Base-by-base conservation (phyloP, 2,888 invertebrate genomes). In the Oligia latruncula region DNA sequence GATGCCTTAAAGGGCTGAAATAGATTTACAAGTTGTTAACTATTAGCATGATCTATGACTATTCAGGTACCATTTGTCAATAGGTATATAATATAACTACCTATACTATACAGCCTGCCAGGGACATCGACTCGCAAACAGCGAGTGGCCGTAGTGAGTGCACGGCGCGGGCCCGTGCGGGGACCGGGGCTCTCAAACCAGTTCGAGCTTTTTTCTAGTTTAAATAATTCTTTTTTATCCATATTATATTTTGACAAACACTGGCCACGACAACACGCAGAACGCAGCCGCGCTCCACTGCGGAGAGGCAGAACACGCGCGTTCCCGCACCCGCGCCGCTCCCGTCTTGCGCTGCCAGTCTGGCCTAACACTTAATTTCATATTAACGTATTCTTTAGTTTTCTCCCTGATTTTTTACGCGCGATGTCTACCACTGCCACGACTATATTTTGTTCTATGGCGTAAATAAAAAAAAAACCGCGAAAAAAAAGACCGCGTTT, bases 1-100 rank as follows among this genome's bases (percentile, higher is more conserved):
- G 71, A 55, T 71, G 35, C 72, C 81, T 20, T 78, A 62, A 8
- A 81, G 20, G 52, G 78, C 3, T 35, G n/a, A 81, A 62, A 81
- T 20, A n/a, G 29, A 81, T 71, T 81, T 40, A 71, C 35, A 35
- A 64, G 43, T 8, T 71, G 43, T 43, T 35, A 23, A 71, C 23
- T 23, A 20, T 1, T 15, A 79, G 23, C 43, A 43, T 43, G 0
- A 49, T 49, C 15, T 29, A 17, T 62, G 43, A 2, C 29, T 49
- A 49, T 49, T 49, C n/a, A 49, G 60, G 62, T 80, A 43, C 15
- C 20, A 40, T 79, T 65, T 58, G 20, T 20, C 23, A 17, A 70
- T 29, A 17, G 15, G 15, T 23, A 17, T 17, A 11, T 71, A 52
- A 35, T 71, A 66, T 40, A 29, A 29, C 29, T 35, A 40, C 11